Evolutionary conservation across 2,888 invertebrate species (phyloP), one percentile per base, ranked within the genome.

Genomic region (Drymonia ruficornis): DNA sequence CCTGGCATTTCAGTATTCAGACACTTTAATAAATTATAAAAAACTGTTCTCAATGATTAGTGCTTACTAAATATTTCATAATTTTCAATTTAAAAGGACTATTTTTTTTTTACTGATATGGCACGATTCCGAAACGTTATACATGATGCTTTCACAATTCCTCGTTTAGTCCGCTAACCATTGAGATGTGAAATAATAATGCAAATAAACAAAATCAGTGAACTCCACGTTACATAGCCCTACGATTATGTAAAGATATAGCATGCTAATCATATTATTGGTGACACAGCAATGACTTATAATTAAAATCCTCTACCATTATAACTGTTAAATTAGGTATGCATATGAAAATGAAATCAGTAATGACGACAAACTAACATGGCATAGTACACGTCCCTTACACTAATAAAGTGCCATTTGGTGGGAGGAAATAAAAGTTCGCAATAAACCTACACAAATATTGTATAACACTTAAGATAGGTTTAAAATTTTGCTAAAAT

Each of bases 401-500:
- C 77, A 78, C 75, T 68, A 70, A 70, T 70, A 76, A 81, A 83
- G 83, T 83, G 90, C 87, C 91, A 87, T 89, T 87, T 90, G 91
- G 91, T 91, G 92, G 91, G 89, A 87, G 86, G 80, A 88, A 91
- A 88, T 81, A 84, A 90, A 89, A 85, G 83, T 84, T 84, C 80
- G 82, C 80, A 83, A 84, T 87, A 89, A 89, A 89, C 81, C 87
- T 89, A 91, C 81, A 77, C 89, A 88, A 89, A 88, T 87, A 90
- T 89, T 86, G 86, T 87, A 87, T 89, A 92, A 92, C 91, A 91
- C 91, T 91, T 91, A 91, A 85, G 85, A 85, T 88, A 91, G 76
- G 85, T 88, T 91, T 84, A 91, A 92, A 92, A 91, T 91, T 92
- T 92, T 89, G 88, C 91, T 91, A 91, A 92, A 92, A 91, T 91